A percentile compares a stretch with the other conserved stretches of the same genome.
Conservation (phyloP, 2,113 vertebrate genomes). For the Coryphaenoides rupestris region DNA sequence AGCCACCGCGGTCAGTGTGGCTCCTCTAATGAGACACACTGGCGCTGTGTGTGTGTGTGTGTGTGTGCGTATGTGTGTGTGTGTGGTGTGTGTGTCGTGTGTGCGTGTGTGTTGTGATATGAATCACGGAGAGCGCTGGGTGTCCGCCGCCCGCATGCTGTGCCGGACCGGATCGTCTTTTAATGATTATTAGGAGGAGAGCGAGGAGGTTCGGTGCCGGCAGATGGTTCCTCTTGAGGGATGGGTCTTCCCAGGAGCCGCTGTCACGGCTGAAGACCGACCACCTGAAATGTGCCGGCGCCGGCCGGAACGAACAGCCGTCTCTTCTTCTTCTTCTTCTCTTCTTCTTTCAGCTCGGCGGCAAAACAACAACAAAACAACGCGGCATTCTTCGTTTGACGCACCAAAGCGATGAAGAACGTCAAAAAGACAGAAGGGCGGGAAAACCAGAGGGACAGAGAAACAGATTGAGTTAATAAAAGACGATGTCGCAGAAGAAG, state of each 20-base stretch:
- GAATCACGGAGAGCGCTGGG: conserved; percentile 43
- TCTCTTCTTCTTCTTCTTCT: conserved; percentile 13
- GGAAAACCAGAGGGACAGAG: too few relatives aligned
- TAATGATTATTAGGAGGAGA: conserved; percentile 57
- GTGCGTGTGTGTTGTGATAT: conserved; percentile 12
- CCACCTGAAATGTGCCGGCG: conserved; percentile 44
- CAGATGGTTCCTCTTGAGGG: conserved; percentile 65
- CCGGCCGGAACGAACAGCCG: background rate
- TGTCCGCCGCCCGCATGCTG: conserved; percentile 21
- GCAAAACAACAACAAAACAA: background rate
- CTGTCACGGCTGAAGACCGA: conserved; percentile 50
- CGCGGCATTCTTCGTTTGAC: too few relatives aligned
- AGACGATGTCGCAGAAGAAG: too few relatives aligned
- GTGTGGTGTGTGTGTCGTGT: too few relatives aligned
- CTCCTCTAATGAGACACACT: conserved; percentile 56
- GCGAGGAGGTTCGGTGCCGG: conserved; percentile 16
- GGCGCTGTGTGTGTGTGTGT: conserved; percentile 30
- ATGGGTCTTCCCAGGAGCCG: conserved; percentile 42
- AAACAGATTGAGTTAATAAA: too few relatives aligned
- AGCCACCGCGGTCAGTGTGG: conserved; percentile 30
- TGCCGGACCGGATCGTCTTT: conserved; percentile 27
- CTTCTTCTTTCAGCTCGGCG: background rate
- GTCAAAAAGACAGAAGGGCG: too few relatives aligned
- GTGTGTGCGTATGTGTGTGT: too few relatives aligned
- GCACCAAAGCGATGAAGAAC: too few relatives aligned